These are phyloP conservation scores for Prietella phreatophila DNA, from an alignment of 2,113 vertebrate species.

Conservation along the genomic window DNA sequence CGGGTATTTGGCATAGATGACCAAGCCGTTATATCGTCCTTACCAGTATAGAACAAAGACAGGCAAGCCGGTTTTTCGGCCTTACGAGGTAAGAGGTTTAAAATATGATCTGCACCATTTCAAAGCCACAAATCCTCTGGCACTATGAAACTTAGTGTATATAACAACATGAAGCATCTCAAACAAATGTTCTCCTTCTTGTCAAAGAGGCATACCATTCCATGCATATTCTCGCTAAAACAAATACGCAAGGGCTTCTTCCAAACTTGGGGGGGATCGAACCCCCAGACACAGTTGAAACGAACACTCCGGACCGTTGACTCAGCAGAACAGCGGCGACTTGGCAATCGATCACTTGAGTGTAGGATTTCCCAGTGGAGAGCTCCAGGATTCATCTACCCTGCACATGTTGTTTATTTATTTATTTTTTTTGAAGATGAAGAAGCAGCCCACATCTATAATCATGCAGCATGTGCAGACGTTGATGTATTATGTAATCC, in stretches of 20 bases:
- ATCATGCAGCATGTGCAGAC: background rate
- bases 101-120: background rate
- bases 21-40: too few species aligned
- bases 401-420: constrained; percentile 13
- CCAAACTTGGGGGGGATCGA: constrained; percentile 4
- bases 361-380: constrained; percentile 53
- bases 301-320: constrained; percentile 49
- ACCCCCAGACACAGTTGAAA: constrained; percentile 8
- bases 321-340: constrained; percentile 71
- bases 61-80: too few species aligned
- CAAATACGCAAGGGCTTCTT: background rate
- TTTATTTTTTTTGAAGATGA: background rate
- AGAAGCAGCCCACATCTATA: background rate
- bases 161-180: background rate
- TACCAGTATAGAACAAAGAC: too few species aligned
- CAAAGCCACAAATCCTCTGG: constrained; percentile 22
- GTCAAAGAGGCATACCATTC: background rate
- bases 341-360: constrained; percentile 63
- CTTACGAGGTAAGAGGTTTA: too few species aligned
- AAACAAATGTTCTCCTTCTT: background rate
- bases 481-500: background rate
- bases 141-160: constrained; percentile 6
- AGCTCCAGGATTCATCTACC: constrained; percentile 38
- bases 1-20: too few species aligned
- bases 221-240: background rate